phyloP scores from a whole-genome alignment of 2,113 vertebrate genomes.

The Poeciliopsis turrubarensis region DNA sequence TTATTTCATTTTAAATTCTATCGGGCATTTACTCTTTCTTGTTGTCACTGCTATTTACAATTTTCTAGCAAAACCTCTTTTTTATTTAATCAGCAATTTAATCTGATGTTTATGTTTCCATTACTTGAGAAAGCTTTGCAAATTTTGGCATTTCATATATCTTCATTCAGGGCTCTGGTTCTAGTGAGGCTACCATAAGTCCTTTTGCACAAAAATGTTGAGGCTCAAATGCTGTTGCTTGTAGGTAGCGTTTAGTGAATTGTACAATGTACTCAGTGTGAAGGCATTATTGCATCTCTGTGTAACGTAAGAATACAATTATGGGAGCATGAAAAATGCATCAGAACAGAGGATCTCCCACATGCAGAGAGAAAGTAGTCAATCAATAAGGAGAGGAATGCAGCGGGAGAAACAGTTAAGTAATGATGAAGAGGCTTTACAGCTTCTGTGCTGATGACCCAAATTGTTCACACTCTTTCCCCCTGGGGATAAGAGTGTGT shows the following conservation, averaged over 20 bases:
- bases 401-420: slow-evolving; percentile 3
- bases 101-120: no score
- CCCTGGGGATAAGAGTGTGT: background rate
- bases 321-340: background rate
- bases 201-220: no score
- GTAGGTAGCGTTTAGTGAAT: background rate
- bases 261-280: background rate
- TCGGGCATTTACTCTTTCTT: no score
- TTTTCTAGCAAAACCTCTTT: no score
- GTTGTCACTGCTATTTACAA: no score
- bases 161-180: no score
- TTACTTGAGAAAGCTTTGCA: no score
- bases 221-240: background rate
- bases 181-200: no score
- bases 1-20: no score
- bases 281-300: background rate
- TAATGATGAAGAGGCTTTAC: slow-evolving; percentile 32
- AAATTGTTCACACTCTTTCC: slow-evolving; percentile 4
- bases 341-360: background rate
- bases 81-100: no score
- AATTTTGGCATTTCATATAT: no score
- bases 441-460: background rate
- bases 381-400: slow-evolving; percentile 23
- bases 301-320: background rate
- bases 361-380: slow-evolving; percentile 4